These are phyloP conservation scores for Coregonus ussuriensis DNA, from an alignment of 2,797 vertebrate genomes.

Conservation along the genomic window DNA sequence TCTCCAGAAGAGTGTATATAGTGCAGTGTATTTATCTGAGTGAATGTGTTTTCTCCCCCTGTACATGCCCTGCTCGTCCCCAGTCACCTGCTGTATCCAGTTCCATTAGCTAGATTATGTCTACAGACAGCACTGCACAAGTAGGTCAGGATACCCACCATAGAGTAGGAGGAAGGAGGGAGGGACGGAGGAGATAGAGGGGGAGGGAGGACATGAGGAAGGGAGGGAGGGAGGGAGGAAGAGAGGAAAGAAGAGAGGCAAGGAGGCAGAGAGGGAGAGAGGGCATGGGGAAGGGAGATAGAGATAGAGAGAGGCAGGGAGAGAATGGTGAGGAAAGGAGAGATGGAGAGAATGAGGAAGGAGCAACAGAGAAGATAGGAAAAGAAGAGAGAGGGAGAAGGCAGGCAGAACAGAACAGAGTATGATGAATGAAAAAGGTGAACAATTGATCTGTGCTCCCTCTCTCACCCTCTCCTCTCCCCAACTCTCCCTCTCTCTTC, in stretches of 20 bases:
- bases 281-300: too few relatives aligned
- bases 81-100: constrained; percentile 28
- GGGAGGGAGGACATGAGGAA: background rate
- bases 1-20: background rate
- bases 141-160: constrained; percentile 45
- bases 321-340: too few relatives aligned
- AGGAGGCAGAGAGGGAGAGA: background rate
- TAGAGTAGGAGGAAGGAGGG: constrained; percentile 10
- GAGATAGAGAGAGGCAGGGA: too few relatives aligned
- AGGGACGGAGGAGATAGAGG: background rate
- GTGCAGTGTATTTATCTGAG: background rate
- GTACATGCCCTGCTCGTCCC: constrained; percentile 34
- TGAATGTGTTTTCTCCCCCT: background rate
- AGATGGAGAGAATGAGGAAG: too few relatives aligned
- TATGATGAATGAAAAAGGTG: background rate
- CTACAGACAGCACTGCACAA: constrained; percentile 24
- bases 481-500: background rate
- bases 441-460: background rate
- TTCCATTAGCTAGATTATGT: constrained; percentile 62
- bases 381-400: background rate
- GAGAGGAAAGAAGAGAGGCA: too few relatives aligned
- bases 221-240: too few relatives aligned
- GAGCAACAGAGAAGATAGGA: background rate
- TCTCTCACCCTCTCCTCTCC: background rate
- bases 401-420: background rate